These are phyloP conservation scores for Podilymbus podiceps DNA, from an alignment of 2,113 vertebrate species.

Conservation along the genomic window DNA sequence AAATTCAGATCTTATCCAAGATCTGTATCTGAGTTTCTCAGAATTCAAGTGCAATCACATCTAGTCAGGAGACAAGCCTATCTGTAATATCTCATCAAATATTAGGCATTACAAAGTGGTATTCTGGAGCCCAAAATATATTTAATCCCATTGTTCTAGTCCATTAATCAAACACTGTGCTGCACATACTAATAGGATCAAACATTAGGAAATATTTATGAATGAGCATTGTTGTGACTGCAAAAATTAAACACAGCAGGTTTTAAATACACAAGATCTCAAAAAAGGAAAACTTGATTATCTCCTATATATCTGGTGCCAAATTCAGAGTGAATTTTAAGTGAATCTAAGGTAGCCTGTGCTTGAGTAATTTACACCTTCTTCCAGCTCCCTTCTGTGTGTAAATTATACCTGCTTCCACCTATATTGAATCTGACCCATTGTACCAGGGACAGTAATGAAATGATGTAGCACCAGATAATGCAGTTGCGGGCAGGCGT, in stretches of 20 bases:
- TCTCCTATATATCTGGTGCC: constrained; percentile 28
- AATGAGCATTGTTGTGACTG: constrained; percentile 62
- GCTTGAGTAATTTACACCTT: constrained; percentile 50
- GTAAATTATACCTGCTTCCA: constrained; percentile 3
- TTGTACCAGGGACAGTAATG: not conserved
- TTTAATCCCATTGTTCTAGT: constrained; percentile 31
- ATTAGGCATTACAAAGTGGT: constrained; percentile 40
- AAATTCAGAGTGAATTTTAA: constrained; percentile 46
- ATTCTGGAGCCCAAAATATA: constrained; percentile 29
- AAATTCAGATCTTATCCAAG: constrained; percentile 47
- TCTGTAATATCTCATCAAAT: constrained; percentile 27
- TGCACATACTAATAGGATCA: constrained; percentile 8
- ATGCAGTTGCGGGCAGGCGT: not conserved
- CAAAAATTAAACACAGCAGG: constrained; percentile 57
- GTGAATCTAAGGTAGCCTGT: not conserved
- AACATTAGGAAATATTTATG: constrained; percentile 44
- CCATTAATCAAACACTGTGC: not conserved
- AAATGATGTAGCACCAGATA: not conserved
- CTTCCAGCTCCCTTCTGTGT: not conserved
- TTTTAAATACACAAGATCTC: constrained; percentile 35
- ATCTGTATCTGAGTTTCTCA: not conserved
- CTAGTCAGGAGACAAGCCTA: not conserved
- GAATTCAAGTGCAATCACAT: not conserved
- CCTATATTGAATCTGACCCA: not conserved
- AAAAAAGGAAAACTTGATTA: constrained; percentile 49